These are phyloP conservation scores for Hypocryptadius cinnamomeus DNA, from an alignment of 2,113 vertebrate species.

Conservation along the genomic window DNA sequence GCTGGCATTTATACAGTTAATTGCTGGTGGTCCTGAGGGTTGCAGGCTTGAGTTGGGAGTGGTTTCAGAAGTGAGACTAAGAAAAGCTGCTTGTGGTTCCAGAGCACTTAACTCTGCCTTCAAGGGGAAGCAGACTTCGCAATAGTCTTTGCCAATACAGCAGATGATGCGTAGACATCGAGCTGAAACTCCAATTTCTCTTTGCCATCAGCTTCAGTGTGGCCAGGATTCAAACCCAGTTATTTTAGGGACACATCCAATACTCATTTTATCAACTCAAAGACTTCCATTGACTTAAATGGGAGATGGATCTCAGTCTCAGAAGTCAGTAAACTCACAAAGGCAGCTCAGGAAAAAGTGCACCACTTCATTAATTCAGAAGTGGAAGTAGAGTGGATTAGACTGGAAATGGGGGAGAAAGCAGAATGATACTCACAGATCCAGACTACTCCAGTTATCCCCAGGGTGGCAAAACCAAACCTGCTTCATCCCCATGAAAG, in stretches of 20 bases:
- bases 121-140: background rate
- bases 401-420: background rate
- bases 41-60: background rate
- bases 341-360: background rate
- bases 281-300: background rate
- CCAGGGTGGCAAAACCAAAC: background rate
- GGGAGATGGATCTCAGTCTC: background rate
- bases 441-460: background rate
- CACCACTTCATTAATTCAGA: background rate
- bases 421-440: background rate
- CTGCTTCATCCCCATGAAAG: background rate
- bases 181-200: background rate
- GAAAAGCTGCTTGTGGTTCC: background rate
- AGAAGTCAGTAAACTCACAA: background rate
- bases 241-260: slow-evolving; percentile 23
- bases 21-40: background rate
- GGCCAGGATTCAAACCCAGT: background rate
- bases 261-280: background rate
- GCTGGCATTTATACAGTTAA: background rate
- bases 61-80: background rate
- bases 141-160: background rate
- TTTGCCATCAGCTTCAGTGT: background rate
- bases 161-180: background rate
- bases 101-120: slow-evolving; percentile 9
- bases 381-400: background rate